Percentiles rank a stretch among this genome's conserved stretches.
These are phyloP conservation scores for Eira barbara DNA, from an alignment of 2,113 vertebrate genomes.

Conservation along the genomic window DNA sequence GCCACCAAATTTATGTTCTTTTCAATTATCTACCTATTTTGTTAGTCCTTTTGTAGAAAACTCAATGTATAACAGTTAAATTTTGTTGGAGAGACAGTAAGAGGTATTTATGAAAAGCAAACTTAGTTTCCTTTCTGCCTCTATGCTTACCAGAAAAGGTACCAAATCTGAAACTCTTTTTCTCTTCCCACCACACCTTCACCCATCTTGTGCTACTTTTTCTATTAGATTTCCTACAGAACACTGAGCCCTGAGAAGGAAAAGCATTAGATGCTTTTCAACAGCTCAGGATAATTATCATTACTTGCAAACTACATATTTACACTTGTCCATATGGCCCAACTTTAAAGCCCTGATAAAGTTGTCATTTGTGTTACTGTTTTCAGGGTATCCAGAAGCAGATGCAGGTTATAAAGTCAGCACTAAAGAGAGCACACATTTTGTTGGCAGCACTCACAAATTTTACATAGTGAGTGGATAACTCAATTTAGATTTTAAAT, in stretches of 20 bases:
- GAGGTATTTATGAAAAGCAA: background rate
- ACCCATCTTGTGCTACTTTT: background rate
- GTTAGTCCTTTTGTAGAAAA: background rate
- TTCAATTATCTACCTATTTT: background rate
- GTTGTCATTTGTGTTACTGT: background rate
- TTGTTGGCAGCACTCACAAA: constrained; percentile 10
- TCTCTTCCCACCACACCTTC: background rate
- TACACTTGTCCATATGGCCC: background rate
- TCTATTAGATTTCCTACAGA: background rate
- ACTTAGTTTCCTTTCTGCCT: background rate
- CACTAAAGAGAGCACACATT: background rate
- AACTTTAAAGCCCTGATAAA: background rate
- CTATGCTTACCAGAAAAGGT: background rate
- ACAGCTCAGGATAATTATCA: background rate
- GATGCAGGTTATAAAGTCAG: background rate
- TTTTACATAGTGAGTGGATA: background rate
- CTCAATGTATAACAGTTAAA: background rate
- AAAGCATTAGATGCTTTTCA: background rate
- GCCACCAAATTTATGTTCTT: background rate
- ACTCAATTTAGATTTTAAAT: constrained; percentile 49
- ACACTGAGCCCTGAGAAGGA: background rate
- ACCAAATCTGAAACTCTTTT: background rate
- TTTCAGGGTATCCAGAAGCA: background rate
- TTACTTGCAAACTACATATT: background rate
- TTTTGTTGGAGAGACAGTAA: background rate